These are phyloP conservation scores for Ricordea florida DNA, from an alignment of 92 coral and sea anemone species.

Conservation along the genomic window DNA sequence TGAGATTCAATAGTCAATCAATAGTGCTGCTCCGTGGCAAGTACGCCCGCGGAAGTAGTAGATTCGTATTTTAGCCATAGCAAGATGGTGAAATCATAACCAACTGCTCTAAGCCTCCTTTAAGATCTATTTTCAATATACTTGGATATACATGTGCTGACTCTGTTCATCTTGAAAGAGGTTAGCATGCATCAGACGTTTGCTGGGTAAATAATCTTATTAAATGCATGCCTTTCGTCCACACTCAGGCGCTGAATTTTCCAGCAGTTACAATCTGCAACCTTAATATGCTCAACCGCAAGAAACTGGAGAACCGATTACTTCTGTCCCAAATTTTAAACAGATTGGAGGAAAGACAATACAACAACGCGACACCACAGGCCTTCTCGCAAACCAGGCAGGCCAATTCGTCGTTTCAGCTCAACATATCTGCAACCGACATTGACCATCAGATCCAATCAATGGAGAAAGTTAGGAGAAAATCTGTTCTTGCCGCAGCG, in stretches of 20 bases:
- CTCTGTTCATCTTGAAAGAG: no score
- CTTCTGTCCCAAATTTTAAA: not conserved
- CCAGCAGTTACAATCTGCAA: slow-evolving; percentile 78
- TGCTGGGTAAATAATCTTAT: not conserved
- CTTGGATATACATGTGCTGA: no score
- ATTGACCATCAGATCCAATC: not conserved
- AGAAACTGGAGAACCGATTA: not conserved
- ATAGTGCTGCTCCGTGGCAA: no score
- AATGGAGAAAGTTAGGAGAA: not conserved
- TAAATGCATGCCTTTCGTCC: not conserved
- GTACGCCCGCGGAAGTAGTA: no score
- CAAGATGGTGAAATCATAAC: no score
- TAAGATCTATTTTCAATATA: no score
- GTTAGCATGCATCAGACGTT: no score
- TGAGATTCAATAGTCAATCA: no score
- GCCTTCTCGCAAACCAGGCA: not conserved
- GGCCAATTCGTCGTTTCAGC: not conserved
- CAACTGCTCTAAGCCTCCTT: no score
- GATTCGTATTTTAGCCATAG: no score
- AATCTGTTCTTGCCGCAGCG: slow-evolving; percentile 11
- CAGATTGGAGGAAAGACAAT: not conserved
- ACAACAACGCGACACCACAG: no score
- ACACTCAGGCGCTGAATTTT: slow-evolving; percentile 42
- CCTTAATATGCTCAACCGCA: slow-evolving; percentile 51
- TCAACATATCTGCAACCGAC: not conserved